These are phyloP conservation scores for Falcaria lacertinaria DNA, from an alignment of 2,888 invertebrate genomes.

Conservation along the genomic window DNA sequence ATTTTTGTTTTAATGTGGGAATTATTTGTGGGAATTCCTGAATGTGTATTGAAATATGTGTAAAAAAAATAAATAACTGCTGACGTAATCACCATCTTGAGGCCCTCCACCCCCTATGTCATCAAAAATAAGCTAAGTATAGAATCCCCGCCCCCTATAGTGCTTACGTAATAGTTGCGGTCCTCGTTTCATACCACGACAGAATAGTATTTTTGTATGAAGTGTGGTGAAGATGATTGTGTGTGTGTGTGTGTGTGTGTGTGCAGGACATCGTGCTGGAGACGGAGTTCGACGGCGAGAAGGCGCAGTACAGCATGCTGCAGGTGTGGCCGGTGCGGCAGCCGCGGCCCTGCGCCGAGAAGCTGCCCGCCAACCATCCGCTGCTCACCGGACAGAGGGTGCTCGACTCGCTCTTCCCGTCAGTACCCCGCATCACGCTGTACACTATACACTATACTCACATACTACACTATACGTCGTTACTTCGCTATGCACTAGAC, in stretches of 20 bases:
- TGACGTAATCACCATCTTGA: too few relatives aligned
- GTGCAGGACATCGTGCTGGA: slow-evolving; percentile 95
- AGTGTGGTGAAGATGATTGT: neutral
- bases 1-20: too few relatives aligned
- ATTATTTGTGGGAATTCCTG: too few relatives aligned
- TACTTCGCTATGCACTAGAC: too few relatives aligned
- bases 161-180: too few relatives aligned
- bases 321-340: slow-evolving; percentile 99
- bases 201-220: neutral
- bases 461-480: neutral
- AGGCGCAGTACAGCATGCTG: slow-evolving; percentile 95
- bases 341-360: slow-evolving; percentile 97
- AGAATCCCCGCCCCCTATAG: too few relatives aligned
- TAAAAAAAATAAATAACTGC: too few relatives aligned
- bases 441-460: neutral
- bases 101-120: too few relatives aligned
- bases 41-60: too few relatives aligned
- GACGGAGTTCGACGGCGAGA: slow-evolving; percentile 98
- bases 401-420: slow-evolving; percentile 98
- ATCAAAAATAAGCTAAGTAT: too few relatives aligned
- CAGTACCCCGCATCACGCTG: too few relatives aligned
- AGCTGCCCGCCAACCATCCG: slow-evolving; percentile 98
- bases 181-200: too few relatives aligned
- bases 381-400: slow-evolving; percentile 99
- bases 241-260: slow-evolving; percentile 75